Evolutionary conservation across 2,113 vertebrate genomes (phyloP).

Genomic region (Rhynchomys soricoides): DNA sequence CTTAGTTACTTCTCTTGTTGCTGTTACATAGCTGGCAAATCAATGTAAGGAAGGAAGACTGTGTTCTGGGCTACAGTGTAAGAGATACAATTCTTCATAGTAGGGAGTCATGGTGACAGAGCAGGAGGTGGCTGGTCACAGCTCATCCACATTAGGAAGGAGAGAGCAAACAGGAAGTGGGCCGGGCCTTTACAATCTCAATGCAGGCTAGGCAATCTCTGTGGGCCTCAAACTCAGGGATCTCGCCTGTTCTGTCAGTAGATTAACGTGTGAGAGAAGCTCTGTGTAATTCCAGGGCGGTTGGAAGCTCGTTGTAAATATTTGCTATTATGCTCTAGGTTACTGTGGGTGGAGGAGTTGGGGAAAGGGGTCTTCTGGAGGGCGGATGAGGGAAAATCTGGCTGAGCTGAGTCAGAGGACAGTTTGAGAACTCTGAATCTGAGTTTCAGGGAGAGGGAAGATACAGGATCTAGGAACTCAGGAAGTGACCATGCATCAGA

Average conservation of each 20-base stretch:
- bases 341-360: not conserved
- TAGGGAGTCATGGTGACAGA: not conserved
- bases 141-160: not conserved
- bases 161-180: not conserved
- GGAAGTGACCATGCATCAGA: not conserved
- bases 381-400: not conserved
- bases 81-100: not conserved
- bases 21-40: not conserved
- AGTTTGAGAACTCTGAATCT: not conserved
- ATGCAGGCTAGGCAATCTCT: not conserved
- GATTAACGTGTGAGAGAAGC: not conserved
- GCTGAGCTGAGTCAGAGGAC: not conserved
- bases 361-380: not conserved
- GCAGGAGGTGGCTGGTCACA: not conserved
- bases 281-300: not conserved
- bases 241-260: not conserved
- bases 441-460: not conserved
- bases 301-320: slow-evolving; percentile 9
- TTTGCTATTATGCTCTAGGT: not conserved
- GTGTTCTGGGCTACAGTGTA: not conserved
- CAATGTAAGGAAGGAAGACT: not conserved
- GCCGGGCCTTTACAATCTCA: not conserved
- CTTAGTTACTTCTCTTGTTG: not conserved
- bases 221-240: not conserved
- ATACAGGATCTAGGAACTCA: not conserved